Base-by-base conservation (phyloP, 2,797 vertebrate species). In the Lemur catta region DNA sequence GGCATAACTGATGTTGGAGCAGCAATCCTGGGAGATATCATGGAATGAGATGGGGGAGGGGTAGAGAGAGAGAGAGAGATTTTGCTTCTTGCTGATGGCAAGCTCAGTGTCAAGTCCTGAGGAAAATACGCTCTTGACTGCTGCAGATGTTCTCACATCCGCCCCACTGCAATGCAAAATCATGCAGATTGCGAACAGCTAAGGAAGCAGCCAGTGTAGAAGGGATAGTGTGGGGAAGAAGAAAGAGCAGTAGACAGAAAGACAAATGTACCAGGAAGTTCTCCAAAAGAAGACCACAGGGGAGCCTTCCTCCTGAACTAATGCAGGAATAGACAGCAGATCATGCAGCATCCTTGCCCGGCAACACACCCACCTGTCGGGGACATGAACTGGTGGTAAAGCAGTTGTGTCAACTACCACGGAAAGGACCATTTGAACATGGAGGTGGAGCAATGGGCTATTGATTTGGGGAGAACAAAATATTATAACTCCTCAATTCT, bases 121-220 rank as follows among this genome's bases (percentile, higher is more conserved):
- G 90, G 84, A 96, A 67, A 94, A 75, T 43, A 41, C 28, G 43
- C 79, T 87, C 95, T 57, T 65, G 55, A 43, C 84, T 88, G 91
- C 89, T 87, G 28, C 96, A 93, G 97, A 96, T 94, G 94, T 95
- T 94, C 93, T 95, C 95, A 89, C 96, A 94, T 94, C 94, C 92
- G 57, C 92, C 87, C 89, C 78, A 95, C 24, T 71, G 12, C n/a
- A 26, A 88, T 50, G 81, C 72, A 95, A 84, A 95, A 80, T 71
- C 95, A 50, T 22, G 84, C 86, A 71, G 88, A 86, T 57, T 59
- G 88, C 55, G 81, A 92, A 63, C 30, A 87, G 93, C 79, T 91
- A 79, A 93, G 57, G 76, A 93, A 88, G 92, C 65, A 48, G 41
- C 89, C 65, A 1, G 46, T 55, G 89, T 28, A 33, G 80, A 84